phyloP scores from a whole-genome alignment of 2,797 vertebrate genomes.

The Acanthiza pusilla region DNA sequence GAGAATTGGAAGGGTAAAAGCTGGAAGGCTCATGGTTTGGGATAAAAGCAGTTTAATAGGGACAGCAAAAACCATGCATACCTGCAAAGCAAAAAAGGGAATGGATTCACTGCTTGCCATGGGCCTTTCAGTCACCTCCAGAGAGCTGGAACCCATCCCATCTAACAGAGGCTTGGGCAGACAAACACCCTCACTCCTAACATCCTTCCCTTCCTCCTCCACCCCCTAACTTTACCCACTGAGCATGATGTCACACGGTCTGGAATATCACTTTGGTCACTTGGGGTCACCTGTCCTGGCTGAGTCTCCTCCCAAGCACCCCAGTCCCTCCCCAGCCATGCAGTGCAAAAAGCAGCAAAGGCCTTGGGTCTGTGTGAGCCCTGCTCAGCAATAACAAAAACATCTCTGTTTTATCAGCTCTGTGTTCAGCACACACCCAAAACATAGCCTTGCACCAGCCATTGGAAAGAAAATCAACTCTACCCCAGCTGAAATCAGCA shows the following conservation, averaged over 20 bases:
- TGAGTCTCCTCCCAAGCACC: background rate
- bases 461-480: background rate
- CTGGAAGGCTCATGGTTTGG: background rate
- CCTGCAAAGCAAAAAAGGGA: background rate
- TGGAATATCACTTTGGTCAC: background rate
- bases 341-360: background rate
- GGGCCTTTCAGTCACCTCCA: background rate
- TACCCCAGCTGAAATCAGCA: background rate
- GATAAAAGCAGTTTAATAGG: background rate
- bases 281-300: background rate
- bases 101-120: background rate
- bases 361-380: background rate
- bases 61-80: background rate
- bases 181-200: background rate
- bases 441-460: rapidly evolving
- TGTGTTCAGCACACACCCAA: background rate
- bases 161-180: background rate
- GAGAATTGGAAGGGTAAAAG: background rate
- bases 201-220: background rate
- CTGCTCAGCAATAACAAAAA: background rate
- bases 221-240: too few species aligned
- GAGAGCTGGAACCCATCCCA: background rate
- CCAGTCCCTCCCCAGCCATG: background rate
- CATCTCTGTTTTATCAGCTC: background rate
- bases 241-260: background rate